These are phyloP conservation scores for Psittacula cyanocephala DNA, from an alignment of 2,113 vertebrate genomes.

Conservation along the genomic window DNA sequence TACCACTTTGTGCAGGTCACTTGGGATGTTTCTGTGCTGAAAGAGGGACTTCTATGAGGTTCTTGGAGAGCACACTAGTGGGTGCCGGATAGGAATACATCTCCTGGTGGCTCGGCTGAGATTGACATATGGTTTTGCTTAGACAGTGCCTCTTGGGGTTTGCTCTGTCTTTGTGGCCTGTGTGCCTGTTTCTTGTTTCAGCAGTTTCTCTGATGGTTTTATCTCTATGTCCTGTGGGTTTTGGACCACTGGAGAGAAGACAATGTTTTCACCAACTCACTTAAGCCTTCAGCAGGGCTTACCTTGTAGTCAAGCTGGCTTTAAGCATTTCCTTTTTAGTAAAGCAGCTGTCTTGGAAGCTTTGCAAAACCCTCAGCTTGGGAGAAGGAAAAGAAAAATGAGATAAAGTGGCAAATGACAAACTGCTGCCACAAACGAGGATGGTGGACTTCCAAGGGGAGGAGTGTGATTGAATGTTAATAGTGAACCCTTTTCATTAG, in stretches of 20 bases:
- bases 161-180: slow-evolving; percentile 22
- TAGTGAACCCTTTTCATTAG: slow-evolving; percentile 43
- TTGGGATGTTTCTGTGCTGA: neutral
- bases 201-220: slow-evolving; percentile 38
- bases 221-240: neutral
- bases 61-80: neutral
- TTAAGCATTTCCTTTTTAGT: slow-evolving; percentile 10
- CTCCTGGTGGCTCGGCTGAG: neutral
- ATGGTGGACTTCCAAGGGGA: neutral
- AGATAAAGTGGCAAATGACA: slow-evolving; percentile 4
- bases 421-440: neutral
- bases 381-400: slow-evolving; percentile 13
- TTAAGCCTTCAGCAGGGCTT: neutral
- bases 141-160: neutral
- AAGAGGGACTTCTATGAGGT: neutral
- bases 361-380: neutral
- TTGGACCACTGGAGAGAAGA: neutral
- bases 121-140: slow-evolving; percentile 35
- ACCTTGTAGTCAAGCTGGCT: neutral
- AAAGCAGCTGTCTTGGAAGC: neutral
- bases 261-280: neutral
- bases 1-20: neutral
- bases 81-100: neutral
- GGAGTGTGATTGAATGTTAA: neutral
- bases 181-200: slow-evolving; percentile 38